phyloP scores from a whole-genome alignment of 2,797 vertebrate species.

The Ctenosaura bakeri region DNA sequence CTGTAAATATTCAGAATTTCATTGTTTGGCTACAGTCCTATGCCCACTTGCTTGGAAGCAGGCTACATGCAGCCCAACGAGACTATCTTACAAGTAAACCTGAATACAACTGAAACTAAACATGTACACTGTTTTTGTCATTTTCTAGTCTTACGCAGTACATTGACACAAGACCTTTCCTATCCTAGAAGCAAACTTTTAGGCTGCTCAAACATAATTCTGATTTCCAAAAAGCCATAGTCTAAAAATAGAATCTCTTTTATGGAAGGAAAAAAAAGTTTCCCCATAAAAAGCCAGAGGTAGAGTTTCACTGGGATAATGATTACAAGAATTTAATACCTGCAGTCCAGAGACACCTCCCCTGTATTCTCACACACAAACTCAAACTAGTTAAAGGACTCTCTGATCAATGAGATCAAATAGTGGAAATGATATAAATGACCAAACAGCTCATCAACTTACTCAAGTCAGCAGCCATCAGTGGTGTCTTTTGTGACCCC shows the following conservation, averaged over 20 bases:
- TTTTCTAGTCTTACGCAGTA: background rate
- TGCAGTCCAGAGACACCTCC: no score
- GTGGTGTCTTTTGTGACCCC: constrained; percentile 22
- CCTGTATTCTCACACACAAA: no score
- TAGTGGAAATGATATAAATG: constrained; percentile 42
- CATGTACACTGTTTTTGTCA: background rate
- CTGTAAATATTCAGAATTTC: background rate
- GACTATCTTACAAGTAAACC: background rate
- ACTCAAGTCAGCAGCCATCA: constrained; percentile 20
- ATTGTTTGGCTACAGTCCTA: background rate
- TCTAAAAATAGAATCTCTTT: background rate
- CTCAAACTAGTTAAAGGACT: constrained; percentile 28
- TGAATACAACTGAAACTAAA: background rate
- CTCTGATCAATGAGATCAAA: constrained; percentile 37
- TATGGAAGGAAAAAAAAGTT: background rate
- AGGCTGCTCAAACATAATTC: background rate
- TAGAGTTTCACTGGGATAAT: background rate
- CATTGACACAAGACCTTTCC: background rate
- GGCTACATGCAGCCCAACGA: background rate
- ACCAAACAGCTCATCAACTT: constrained; percentile 16
- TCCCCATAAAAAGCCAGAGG: background rate
- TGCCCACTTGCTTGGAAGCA: no score
- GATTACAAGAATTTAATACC: constrained; percentile 25
- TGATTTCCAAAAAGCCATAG: background rate
- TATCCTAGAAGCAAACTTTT: background rate